phyloP scores from a whole-genome alignment of 2,113 vertebrate species.

The Spea multiplicata region DNA sequence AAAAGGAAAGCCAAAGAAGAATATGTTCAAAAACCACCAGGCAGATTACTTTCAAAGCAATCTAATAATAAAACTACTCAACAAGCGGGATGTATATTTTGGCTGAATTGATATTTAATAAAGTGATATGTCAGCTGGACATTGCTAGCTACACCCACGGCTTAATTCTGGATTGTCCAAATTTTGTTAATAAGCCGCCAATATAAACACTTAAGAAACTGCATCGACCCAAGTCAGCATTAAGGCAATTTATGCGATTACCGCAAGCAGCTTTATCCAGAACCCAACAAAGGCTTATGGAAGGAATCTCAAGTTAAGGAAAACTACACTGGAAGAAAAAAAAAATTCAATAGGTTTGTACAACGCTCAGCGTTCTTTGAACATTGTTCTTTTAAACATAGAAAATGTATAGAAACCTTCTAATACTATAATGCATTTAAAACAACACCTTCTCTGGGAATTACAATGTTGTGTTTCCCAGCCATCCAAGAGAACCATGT shows the following conservation, averaged over 20 bases:
- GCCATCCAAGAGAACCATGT: no score
- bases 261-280: constrained; percentile 2
- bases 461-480: no score
- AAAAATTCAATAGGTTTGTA: no score
- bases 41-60: constrained; percentile 44
- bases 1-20: constrained; percentile 29
- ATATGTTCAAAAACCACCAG: constrained; percentile 42
- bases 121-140: constrained; percentile 45
- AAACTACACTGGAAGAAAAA: neutral
- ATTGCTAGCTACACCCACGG: constrained; percentile 24
- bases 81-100: constrained; percentile 42
- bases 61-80: constrained; percentile 38
- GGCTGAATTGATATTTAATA: constrained; percentile 30
- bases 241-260: constrained; percentile 31
- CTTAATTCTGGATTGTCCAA: constrained; percentile 41
- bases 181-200: constrained; percentile 34
- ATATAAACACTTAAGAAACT: constrained; percentile 34
- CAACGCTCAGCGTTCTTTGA: no score
- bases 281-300: constrained; percentile 6
- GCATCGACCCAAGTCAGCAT: constrained; percentile 21
- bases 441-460: no score
- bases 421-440: no score
- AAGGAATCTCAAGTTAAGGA: neutral
- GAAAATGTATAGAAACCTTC: no score
- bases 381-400: no score